A percentile compares a stretch with the other conserved stretches of the same genome.
Conservation (phyloP, 2,797 vertebrate species). For the Muscicapa striata region DNA sequence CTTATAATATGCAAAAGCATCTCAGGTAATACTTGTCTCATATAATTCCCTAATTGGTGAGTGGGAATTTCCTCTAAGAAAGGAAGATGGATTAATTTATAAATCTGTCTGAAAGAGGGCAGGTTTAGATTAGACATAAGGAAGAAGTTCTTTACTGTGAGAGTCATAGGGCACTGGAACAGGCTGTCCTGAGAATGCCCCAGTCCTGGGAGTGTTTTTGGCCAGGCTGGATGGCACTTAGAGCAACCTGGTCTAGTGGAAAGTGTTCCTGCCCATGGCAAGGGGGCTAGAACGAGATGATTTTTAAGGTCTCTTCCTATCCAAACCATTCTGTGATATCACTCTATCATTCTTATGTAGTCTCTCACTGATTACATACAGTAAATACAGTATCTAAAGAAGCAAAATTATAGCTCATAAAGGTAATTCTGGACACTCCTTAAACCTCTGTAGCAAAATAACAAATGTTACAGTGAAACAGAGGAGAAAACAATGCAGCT, state of each 20-base stretch:
- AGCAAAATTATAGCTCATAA: background rate
- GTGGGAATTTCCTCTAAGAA: background rate
- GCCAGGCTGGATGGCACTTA: background rate
- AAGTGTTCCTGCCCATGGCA: background rate
- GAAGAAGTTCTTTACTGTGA: background rate
- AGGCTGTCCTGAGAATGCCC: background rate
- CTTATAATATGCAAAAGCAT: background rate
- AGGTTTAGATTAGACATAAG: background rate
- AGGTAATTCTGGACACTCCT: background rate
- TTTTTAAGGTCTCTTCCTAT: background rate
- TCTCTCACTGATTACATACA: background rate
- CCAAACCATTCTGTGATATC: background rate
- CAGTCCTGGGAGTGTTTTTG: background rate
- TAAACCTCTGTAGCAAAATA: background rate
- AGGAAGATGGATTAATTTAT: background rate
- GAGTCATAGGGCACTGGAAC: background rate
- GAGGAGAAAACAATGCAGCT: background rate
- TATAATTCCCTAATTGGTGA: background rate
- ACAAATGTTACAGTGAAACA: background rate
- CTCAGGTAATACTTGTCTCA: background rate
- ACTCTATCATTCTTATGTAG: background rate
- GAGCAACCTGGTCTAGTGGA: background rate
- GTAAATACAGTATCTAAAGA: background rate
- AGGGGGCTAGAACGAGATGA: background rate
- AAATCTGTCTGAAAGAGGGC: background rate